A percentile compares a stretch with the other conserved stretches of the same genome.
Conservation (phyloP, 2,113 vertebrate genomes). For the Ciconia stormi region DNA sequence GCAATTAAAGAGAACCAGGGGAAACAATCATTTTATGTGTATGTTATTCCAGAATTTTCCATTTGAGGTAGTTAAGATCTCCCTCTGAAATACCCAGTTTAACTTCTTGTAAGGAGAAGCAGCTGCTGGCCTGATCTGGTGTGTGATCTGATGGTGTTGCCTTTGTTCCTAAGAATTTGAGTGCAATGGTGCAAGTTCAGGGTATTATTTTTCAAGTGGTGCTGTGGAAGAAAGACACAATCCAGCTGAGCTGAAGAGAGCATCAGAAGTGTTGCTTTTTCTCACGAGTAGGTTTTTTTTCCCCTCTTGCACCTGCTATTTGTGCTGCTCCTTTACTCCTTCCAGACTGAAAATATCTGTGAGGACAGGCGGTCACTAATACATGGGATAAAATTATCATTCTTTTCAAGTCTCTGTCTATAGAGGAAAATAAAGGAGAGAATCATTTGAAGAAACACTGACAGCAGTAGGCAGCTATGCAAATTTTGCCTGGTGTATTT, state of each 20-base stretch:
- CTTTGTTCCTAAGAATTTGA: background rate
- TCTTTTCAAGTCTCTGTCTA: conserved; percentile 1
- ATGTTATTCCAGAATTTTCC: background rate
- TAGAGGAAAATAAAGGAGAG: background rate
- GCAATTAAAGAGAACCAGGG: background rate
- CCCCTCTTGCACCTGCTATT: background rate
- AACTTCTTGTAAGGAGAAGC: background rate
- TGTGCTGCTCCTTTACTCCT: background rate
- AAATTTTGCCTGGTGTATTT: conserved; percentile 41
- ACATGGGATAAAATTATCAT: conserved; percentile 24
- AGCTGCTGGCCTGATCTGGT: background rate
- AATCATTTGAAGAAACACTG: background rate
- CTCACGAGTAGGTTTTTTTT: fast-evolving
- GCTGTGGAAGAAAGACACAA: background rate
- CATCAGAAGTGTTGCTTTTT: background rate
- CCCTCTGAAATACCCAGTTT: background rate
- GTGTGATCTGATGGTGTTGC: background rate
- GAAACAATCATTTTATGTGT: background rate
- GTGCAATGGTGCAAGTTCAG: background rate
- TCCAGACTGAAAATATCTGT: conserved; percentile 19
- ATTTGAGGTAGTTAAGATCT: background rate
- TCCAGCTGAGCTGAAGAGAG: background rate
- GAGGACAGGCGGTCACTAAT: conserved; percentile 33
- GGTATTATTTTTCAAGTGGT: background rate
- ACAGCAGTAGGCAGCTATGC: conserved; percentile 34